Evolutionary conservation across 2,113 vertebrate genomes (phyloP).

Genomic region (Solea senegalensis): DNA sequence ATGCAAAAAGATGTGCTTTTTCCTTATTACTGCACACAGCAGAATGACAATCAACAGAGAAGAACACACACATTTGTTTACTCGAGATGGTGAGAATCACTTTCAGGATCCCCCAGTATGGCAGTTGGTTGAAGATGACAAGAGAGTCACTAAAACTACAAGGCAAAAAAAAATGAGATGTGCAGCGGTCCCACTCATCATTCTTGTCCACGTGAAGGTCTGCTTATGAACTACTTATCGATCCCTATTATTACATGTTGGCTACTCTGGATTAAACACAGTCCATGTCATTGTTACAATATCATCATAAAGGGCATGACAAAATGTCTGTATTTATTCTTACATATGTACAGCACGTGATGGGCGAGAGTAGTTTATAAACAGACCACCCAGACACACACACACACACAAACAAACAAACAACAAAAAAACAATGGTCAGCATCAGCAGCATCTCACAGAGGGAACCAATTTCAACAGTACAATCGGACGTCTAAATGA

Average conservation of each 20-base stretch:
- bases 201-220: slow-evolving; percentile 56
- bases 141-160: slow-evolving; percentile 48
- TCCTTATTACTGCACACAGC: slow-evolving; percentile 67
- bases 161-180: slow-evolving; percentile 33
- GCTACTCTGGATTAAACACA: slow-evolving; percentile 35
- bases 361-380: slow-evolving; percentile 45
- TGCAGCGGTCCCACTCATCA: slow-evolving; percentile 48
- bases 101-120: slow-evolving; percentile 64
- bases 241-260: slow-evolving; percentile 37
- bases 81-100: slow-evolving; percentile 45
- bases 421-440: slow-evolving; percentile 18
- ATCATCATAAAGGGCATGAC: slow-evolving; percentile 42
- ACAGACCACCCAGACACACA: too few relatives aligned
- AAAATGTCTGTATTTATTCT: slow-evolving; percentile 37
- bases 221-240: slow-evolving; percentile 54
- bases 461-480: slow-evolving; percentile 48
- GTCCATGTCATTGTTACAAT: slow-evolving; percentile 37
- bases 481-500: slow-evolving; percentile 47
- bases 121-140: slow-evolving; percentile 59
- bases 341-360: slow-evolving; percentile 64
- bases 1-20: slow-evolving; percentile 73
- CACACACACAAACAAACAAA: too few relatives aligned
- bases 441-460: slow-evolving; percentile 20
- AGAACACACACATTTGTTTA: slow-evolving; percentile 57
- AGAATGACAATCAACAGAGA: slow-evolving; percentile 35